Evolutionary conservation across 2,113 vertebrate species (phyloP).

Genomic region (Catagonus wagneri): DNA sequence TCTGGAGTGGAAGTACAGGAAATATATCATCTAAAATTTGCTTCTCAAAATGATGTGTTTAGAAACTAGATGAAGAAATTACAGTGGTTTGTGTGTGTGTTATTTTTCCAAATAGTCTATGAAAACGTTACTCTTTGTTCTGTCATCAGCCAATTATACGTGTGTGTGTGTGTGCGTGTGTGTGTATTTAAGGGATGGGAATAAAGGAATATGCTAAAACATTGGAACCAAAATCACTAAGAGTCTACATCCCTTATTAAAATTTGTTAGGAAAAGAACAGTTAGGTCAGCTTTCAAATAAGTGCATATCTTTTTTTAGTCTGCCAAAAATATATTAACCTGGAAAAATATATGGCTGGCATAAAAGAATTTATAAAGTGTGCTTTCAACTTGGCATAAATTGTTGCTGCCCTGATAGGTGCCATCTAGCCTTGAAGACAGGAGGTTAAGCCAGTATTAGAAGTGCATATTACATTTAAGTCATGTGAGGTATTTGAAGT

Average conservation of each 20-base stretch:
- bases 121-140: background rate
- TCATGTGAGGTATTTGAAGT: background rate
- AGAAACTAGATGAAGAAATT: background rate
- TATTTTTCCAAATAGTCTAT: conserved; percentile 18
- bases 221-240: background rate
- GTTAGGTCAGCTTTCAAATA: conserved; percentile 16
- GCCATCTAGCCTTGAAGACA: background rate
- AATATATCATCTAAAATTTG: background rate
- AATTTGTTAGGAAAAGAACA: conserved; percentile 44
- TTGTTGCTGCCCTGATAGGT: background rate
- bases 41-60: conserved; percentile 12
- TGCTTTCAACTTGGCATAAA: background rate
- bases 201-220: conserved; percentile 36
- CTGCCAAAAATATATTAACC: background rate
- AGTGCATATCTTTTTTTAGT: conserved; percentile 19
- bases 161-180: background rate
- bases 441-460: background rate
- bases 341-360: background rate
- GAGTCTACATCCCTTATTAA: background rate
- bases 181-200: background rate
- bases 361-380: conserved; percentile 44
- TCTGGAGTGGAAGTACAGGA: background rate
- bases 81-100: background rate
- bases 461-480: background rate
- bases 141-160: background rate